Evolutionary conservation across 1,140 invertebrate genomes (phyloP).

Genomic region (Drosophila watanabei): DNA sequence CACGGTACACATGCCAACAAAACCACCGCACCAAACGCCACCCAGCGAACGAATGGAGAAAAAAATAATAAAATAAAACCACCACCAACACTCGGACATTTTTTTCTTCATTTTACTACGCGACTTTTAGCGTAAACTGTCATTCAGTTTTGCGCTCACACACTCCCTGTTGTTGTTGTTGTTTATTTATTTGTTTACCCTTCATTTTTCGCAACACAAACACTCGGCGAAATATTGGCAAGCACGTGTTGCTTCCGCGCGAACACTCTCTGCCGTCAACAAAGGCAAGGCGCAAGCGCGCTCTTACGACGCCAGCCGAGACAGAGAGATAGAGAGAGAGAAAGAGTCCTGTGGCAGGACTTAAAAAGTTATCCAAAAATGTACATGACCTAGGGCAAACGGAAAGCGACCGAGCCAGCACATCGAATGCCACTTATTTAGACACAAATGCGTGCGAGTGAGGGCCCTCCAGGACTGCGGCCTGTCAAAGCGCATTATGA

Average conservation of each 20-base stretch:
- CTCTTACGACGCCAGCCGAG: constrained; percentile 52
- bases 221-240: constrained; percentile 25
- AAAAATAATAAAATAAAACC: constrained; percentile 12
- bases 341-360: constrained; percentile 19
- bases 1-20: constrained; percentile 37
- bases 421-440: constrained; percentile 55
- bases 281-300: constrained; percentile 54
- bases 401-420: constrained; percentile 41
- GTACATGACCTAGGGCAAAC: constrained; percentile 73
- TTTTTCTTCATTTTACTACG: constrained; percentile 50
- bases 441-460: constrained; percentile 39
- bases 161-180: constrained; percentile 24
- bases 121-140: constrained; percentile 72
- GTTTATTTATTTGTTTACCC: constrained; percentile 72
- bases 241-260: constrained; percentile 70
- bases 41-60: not conserved
- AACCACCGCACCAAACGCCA: constrained; percentile 13
- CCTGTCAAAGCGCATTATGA: constrained; percentile 74
- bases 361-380: constrained; percentile 57
- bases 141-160: constrained; percentile 62
- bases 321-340: constrained; percentile 14
- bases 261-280: constrained; percentile 55
- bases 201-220: constrained; percentile 43
- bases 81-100: constrained; percentile 5
- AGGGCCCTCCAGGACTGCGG: constrained; percentile 38